A percentile compares a stretch with the other conserved stretches of the same genome.
Evolutionary conservation across 23 tunicate species (phyloP).

Genomic region (Ciona savignyi): DNA sequence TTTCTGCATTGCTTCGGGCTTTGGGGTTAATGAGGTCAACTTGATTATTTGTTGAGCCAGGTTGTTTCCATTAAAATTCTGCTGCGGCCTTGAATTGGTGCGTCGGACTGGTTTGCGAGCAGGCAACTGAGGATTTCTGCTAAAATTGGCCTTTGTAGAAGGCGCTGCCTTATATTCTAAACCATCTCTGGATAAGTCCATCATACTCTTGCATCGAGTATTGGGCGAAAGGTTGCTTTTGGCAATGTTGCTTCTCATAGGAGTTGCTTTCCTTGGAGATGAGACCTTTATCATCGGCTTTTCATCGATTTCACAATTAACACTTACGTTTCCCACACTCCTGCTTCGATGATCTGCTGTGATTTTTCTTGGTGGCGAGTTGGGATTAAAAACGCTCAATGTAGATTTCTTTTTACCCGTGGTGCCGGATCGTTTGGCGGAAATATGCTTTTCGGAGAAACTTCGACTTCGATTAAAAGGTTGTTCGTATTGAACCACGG

Average conservation of each 20-base stretch:
- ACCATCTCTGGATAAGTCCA: conserved; percentile 29
- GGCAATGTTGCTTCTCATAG: background rate
- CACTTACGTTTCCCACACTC: conserved; percentile 12
- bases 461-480: conserved; percentile 2
- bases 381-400: conserved; percentile 16
- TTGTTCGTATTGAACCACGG: no score
- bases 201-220: conserved; percentile 38
- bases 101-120: conserved; percentile 2
- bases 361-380: conserved; percentile 7
- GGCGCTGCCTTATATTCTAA: conserved; percentile 1
- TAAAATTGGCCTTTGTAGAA: background rate
- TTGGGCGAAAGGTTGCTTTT: conserved; percentile 7
- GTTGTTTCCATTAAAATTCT: background rate
- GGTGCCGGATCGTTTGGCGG: background rate
- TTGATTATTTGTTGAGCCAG: conserved; percentile 17
- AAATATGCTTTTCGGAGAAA: conserved; percentile 15
- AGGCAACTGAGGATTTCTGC: background rate
- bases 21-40: conserved; percentile 12
- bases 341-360: conserved; percentile 19
- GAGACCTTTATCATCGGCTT: background rate
- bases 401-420: background rate
- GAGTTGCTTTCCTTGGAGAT: conserved; percentile 2
- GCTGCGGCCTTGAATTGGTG: background rate
- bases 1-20: background rate
- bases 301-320: conserved; percentile 12